phyloP scores from a whole-genome alignment of 1,140 invertebrate species.

The Papilio xuthus region DNA sequence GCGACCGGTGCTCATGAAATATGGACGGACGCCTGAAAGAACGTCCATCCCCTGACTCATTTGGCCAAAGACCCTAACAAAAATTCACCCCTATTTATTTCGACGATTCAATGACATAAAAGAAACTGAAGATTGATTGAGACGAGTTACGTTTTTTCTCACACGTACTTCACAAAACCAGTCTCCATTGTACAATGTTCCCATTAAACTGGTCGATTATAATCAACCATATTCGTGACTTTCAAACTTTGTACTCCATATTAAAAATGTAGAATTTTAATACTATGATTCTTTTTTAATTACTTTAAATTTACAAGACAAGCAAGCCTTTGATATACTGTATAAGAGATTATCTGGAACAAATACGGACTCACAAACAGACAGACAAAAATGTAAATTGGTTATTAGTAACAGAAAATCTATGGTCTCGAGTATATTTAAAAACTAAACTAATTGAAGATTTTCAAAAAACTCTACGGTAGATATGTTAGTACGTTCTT shows the following conservation, averaged over 20 bases:
- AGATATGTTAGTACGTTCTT: background rate
- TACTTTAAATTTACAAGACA: too few relatives aligned
- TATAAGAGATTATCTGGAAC: too few relatives aligned
- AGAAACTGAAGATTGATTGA: constrained; percentile 41
- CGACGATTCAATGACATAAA: constrained; percentile 42
- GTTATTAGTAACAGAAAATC: too few relatives aligned
- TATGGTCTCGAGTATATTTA: too few relatives aligned
- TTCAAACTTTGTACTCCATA: constrained; percentile 31
- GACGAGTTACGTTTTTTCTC: constrained; percentile 44
- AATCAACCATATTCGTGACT: constrained; percentile 43
- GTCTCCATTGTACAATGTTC: constrained; percentile 51
- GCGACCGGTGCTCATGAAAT: constrained; percentile 74
- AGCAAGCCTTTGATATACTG: too few relatives aligned
- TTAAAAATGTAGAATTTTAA: background rate
- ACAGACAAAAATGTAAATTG: too few relatives aligned
- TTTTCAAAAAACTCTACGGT: too few relatives aligned
- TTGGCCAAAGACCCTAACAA: constrained; percentile 52
- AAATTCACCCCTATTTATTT: constrained; percentile 50
- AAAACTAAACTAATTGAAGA: too few relatives aligned
- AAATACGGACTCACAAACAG: too few relatives aligned
- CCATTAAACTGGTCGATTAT: constrained; percentile 50
- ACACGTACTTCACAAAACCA: constrained; percentile 49
- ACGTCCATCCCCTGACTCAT: constrained; percentile 54
- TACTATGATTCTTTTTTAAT: background rate
- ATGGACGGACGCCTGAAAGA: constrained; percentile 75